A percentile compares a stretch with the other conserved stretches of the same genome.
phyloP scores from a whole-genome alignment of 2,113 vertebrate genomes.

The Neogale vison region DNA sequence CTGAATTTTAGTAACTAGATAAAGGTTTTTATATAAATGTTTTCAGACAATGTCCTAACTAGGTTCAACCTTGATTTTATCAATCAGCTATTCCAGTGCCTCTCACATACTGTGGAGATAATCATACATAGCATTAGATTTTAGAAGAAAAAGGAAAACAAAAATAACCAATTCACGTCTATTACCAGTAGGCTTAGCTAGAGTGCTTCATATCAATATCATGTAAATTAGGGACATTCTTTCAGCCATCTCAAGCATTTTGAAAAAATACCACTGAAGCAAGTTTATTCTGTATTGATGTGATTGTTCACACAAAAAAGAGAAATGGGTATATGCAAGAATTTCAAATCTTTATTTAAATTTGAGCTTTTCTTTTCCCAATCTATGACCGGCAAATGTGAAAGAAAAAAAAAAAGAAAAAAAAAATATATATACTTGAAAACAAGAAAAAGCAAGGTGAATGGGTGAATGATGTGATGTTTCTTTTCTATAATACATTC shows the following conservation, averaged over 20 bases:
- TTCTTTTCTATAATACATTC: slow-evolving; percentile 59
- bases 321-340: neutral
- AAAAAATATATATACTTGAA: neutral
- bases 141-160: neutral
- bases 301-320: slow-evolving; percentile 18
- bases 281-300: neutral
- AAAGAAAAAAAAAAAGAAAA: neutral
- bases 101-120: neutral
- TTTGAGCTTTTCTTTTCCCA: neutral
- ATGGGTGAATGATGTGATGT: neutral
- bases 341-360: slow-evolving; percentile 52
- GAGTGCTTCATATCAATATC: neutral
- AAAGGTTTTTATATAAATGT: neutral
- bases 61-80: neutral
- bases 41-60: neutral
- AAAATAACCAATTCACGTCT: neutral
- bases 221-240: neutral
- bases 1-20: neutral
- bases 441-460: slow-evolving; percentile 9
- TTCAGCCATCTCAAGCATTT: neutral
- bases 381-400: neutral
- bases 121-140: neutral
- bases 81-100: neutral
- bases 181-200: neutral
- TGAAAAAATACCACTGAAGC: neutral